Percentiles rank a stretch among this genome's conserved stretches.
Conservation (phyloP, 2,888 invertebrate species). For the Idaea dimidiata region DNA sequence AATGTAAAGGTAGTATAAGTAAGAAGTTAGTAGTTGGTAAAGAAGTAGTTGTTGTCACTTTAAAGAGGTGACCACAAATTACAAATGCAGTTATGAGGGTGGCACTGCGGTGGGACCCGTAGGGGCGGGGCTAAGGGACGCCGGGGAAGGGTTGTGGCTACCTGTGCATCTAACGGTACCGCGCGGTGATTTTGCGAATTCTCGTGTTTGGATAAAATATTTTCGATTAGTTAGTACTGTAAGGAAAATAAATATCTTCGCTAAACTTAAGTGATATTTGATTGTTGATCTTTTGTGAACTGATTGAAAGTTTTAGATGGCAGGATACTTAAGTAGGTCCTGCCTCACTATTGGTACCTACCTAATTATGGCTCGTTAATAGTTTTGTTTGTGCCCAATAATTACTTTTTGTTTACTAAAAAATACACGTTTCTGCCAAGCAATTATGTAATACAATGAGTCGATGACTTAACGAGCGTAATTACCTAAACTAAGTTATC, state of each 20-base stretch:
- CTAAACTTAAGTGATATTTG: neutral
- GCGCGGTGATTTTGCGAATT: conserved; percentile 12
- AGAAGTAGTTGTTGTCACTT: conserved; percentile 29
- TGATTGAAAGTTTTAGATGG: neutral
- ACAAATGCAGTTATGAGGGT: conserved; percentile 23
- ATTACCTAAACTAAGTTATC: too few relatives aligned
- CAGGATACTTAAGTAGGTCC: neutral
- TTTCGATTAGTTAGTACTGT: conserved; percentile 18
- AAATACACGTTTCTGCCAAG: too few relatives aligned
- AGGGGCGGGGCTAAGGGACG: conserved; percentile 41
- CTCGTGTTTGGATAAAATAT: conserved; percentile 18
- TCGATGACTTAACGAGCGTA: too few relatives aligned
- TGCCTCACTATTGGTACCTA: neutral
- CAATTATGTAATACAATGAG: too few relatives aligned
- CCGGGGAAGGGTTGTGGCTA: conserved; percentile 36
- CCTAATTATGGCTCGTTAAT: neutral
- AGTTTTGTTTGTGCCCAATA: neutral
- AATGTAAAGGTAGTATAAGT: too few relatives aligned
- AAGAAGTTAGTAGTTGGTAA: too few relatives aligned
- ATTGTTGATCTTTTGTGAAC: conserved; percentile 3
- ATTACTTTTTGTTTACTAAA: neutral
- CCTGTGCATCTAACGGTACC: conserved; percentile 35
- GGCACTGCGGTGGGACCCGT: conserved; percentile 13
- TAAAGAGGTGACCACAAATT: conserved; percentile 34
- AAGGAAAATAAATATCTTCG: conserved; percentile 14